phyloP scores from a whole-genome alignment of 2,113 vertebrate species.

The Triplophysa rosa region DNA sequence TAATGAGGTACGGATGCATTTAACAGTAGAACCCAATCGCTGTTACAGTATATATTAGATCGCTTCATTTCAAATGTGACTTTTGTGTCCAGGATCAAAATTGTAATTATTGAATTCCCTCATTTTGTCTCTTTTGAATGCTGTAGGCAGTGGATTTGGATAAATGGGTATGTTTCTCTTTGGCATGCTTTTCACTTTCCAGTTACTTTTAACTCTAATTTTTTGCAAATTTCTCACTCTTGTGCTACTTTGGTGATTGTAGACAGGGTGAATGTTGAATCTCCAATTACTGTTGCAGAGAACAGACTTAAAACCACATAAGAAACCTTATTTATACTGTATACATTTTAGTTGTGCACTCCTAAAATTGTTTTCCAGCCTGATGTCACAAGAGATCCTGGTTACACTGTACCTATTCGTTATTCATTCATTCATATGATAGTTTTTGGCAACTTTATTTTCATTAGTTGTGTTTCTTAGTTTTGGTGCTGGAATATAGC shows the following conservation, averaged over 20 bases:
- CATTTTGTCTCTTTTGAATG: slow-evolving; percentile 17
- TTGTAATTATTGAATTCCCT: slow-evolving; percentile 25
- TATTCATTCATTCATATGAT: too few species aligned
- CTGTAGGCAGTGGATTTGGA: slow-evolving; percentile 77
- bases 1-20: background rate
- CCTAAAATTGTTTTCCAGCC: background rate
- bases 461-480: too few species aligned
- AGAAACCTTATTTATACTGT: too few species aligned
- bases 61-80: background rate
- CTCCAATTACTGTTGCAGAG: too few species aligned
- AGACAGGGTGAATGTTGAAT: too few species aligned
- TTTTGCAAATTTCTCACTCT: too few species aligned
- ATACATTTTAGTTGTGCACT: background rate
- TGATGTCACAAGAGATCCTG: background rate
- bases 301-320: too few species aligned
- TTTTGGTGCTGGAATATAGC: too few species aligned
- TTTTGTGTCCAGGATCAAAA: background rate
- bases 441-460: too few species aligned
- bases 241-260: too few species aligned
- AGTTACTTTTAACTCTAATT: background rate
- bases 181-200: background rate
- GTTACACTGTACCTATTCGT: too few species aligned
- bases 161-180: slow-evolving; percentile 76
- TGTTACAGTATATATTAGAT: background rate
- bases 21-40: background rate